Evolutionary conservation across 1,140 invertebrate genomes (phyloP), one percentile per base, ranked within the genome.

Genomic region (Cherax quadricarinatus): DNA sequence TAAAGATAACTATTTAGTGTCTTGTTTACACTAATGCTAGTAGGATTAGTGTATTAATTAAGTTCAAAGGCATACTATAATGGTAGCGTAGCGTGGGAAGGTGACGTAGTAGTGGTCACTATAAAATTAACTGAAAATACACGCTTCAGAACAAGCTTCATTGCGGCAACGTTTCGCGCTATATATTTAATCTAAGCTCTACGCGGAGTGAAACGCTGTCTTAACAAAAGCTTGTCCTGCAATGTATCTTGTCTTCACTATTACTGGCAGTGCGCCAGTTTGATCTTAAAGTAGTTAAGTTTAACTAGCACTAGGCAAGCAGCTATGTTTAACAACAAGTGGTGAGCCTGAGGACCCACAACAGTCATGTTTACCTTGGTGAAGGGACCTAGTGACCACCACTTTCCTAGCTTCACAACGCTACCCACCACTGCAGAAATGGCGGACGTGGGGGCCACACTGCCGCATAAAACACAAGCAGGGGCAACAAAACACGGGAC

Each of bases 401-500:
- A 81, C 18, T 16, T 82, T 57, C 48, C 49, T 53, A 30, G 80
- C 80, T 53, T 82, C 6, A 82, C 49, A 51, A 80, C 78, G 41
- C 14, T 21, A 21, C 48, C 53, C 14, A 18, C 30, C 30, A 48
- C 78, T 48, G 10, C 78, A 70, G 66, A 5, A 70, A 5, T 30
- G n/a, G n/a, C 70, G 70, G 5, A 18, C 62, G n/a, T 5, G n/a
- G 70, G 70, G n/a, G 24, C 24, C 70, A 75, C 16, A 21, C 70
- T 75, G 48, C 49, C 4, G 49, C 49, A 41, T 9, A 7, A 9
- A 30, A 75, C 70, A 30, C 48, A n/a, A 18, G 62, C 21, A 4
- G 62, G 62, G 80, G 14, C 70, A 87, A 87, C 86, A 87, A 85
- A 87, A 87, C 86, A 87, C 70, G 16, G 18, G 21, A 60, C 75